Conservation (phyloP, 2,888 invertebrate genomes). For the Ceraclea dissimilis region DNA sequence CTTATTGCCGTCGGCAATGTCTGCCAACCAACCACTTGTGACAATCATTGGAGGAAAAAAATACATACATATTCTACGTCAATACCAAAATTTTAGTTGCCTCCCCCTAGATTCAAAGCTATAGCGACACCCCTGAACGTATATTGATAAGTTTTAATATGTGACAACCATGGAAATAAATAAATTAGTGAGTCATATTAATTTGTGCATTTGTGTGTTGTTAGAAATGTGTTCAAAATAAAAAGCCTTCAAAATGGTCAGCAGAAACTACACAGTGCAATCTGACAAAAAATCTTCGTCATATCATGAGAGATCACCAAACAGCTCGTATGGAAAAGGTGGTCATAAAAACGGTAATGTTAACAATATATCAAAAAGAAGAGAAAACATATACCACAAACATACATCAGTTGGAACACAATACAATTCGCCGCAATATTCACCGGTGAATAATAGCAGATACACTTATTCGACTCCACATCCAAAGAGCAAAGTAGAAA, state of each 20-base stretch:
- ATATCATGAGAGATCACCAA: conserved; percentile 21
- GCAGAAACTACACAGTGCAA: conserved; percentile 41
- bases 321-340: conserved; percentile 5
- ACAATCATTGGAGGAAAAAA: no score
- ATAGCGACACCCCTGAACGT: no score
- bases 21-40: no score
- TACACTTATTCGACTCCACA: conserved; percentile 16
- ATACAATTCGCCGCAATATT: conserved; percentile 11
- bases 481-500: conserved; percentile 18
- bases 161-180: not conserved
- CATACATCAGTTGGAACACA: conserved; percentile 25
- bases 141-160: no score
- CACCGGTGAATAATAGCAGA: conserved; percentile 10
- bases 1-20: no score
- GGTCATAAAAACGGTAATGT: conserved; percentile 4
- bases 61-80: no score
- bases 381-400: conserved; percentile 24
- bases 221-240: not conserved
- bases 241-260: conserved; percentile 39
- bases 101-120: no score
- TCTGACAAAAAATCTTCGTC: conserved; percentile 16
- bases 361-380: conserved; percentile 17
- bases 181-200: not conserved
- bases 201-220: not conserved
- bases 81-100: no score